Base-by-base conservation (phyloP, 2,113 vertebrate species). In the Guaruba guarouba region DNA sequence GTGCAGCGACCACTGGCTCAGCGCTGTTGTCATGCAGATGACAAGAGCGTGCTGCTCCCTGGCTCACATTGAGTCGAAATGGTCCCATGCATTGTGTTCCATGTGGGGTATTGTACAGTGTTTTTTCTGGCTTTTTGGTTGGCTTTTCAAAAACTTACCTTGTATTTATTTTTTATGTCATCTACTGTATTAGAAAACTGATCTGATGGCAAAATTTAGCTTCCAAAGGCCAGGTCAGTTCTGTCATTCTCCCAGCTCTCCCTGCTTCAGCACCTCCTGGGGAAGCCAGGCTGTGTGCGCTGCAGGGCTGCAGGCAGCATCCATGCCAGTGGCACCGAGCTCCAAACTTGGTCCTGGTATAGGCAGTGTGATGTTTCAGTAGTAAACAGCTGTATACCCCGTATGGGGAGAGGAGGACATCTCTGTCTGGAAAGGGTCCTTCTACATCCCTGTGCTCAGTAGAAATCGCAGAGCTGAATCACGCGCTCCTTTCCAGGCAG, bases 291-390 rank as follows among this genome's bases (percentile, higher is more conserved):
- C 63, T 55, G 29, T 11, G n/a, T 8, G 4, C 13, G 35, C 44
- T 24, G 23, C 3, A 3, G n/a, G 28, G 28, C 46, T 31, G 28
- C 2, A 0, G 52, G 44, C 71, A 59, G 41, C 1, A 0, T 43
- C 35, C 0, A 0, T 52, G 54, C 48, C 55, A 31, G 54, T 13
- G 6, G 51, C 8, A 2, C 44, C 1, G 0, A n/a, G 51, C 54
- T 41, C 57, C 0, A 0, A 8, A 31, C 55, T 69, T 17, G 28
- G 35, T 55, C 70, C 70, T 25, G 29, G 19, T 39, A 16, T 44
- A 55, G 62, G 44, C 55, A 70, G 44, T 7, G 43, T 5, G 2
- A 9, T 13, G 64, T n/a, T 52, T 13, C 70, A 24, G 20, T 23
- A 59, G 33, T 44, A 18, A 3, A 29, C 52, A 29, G 28, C 43